A percentile compares a stretch with the other conserved stretches of the same genome.
phyloP scores from a whole-genome alignment of 2,113 vertebrate genomes.

The Perccottus glenii region DNA sequence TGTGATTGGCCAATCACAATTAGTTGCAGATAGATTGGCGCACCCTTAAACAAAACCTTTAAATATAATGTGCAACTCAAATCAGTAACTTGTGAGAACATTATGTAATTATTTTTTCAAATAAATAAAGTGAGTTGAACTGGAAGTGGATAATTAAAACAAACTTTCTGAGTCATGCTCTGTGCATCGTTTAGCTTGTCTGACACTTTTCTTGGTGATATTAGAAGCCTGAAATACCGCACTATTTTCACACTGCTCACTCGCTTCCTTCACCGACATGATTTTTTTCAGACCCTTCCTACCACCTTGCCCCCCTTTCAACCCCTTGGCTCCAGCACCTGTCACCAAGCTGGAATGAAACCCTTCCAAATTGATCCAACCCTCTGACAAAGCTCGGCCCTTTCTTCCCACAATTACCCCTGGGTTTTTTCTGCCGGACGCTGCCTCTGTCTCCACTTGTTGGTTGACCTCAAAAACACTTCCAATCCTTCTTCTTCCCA shows the following conservation, averaged over 20 bases:
- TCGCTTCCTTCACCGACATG: slow-evolving; percentile 8
- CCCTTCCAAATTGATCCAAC: not conserved
- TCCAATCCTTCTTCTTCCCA: not conserved
- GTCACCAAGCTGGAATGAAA: not conserved
- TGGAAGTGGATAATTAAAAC: too few relatives aligned
- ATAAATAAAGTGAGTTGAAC: too few relatives aligned
- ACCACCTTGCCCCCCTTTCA: not conserved
- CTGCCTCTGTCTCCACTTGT: not conserved
- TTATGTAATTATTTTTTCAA: too few relatives aligned
- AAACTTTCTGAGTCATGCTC: not conserved
- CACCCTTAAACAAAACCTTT: too few relatives aligned
- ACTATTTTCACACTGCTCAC: not conserved
- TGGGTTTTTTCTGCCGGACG: too few relatives aligned
- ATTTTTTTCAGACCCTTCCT: not conserved
- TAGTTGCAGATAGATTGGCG: too few relatives aligned
- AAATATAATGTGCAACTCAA: too few relatives aligned
- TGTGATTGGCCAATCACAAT: too few relatives aligned
- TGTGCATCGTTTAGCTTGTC: not conserved
- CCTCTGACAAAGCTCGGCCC: not conserved
- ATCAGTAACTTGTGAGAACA: too few relatives aligned
- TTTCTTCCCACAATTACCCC: not conserved
- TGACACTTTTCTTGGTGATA: not conserved
- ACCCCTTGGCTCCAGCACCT: not conserved
- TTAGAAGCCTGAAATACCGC: too few relatives aligned
- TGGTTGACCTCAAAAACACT: not conserved